Base-by-base conservation (phyloP, 2,113 vertebrate genomes). In the Grammomys surdaster region DNA sequence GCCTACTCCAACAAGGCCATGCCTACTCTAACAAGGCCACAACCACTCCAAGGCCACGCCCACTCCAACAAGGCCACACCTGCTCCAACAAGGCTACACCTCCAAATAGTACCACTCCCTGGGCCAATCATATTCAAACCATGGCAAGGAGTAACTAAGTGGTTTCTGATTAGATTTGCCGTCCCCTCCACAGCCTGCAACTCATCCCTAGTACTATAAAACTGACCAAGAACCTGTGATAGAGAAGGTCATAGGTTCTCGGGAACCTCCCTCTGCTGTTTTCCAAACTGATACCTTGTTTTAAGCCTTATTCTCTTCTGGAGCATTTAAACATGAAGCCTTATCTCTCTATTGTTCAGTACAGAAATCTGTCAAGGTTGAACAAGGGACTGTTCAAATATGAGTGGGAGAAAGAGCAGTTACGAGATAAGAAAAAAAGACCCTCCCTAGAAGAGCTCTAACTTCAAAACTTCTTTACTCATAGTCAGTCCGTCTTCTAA, bases 401-500 rank as follows among this genome's bases (percentile, higher is more conserved):
- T 51, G 6, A 33, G 13, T 85, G 65, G 43, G 40, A 94, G 51
- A 93, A 48, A 91, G 16, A 51, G 10, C 11, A 95, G 90, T 81
- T 90, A 84, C 6, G 14, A 72, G 26, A 77, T 82, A 33, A 97
- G 91, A 36, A 36, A 90, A 93, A 91, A 48, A 40, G 82, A 93
- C 76, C 65, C 13, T 85, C 91, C 43, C 80, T 65, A 60, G 48
- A 92, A 13, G 43, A 88, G 87, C 40, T 95, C 33, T 56, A 72
- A 94, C 88, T 92, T 96, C 51, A 95, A 76, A 95, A 85, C 58
- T 12, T 87, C 43, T 48, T 72, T 56, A 33, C 54, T 95, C 40
- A 7, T 33, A 80, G 28, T 24, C 43, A 89, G 46, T 13, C 60
- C 84, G 73, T 90, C 58, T 81, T 92, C 88, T 88, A 60, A 94